Conservation (phyloP, 92 coral and sea anemone genomes). For the Ricordea florida region DNA sequence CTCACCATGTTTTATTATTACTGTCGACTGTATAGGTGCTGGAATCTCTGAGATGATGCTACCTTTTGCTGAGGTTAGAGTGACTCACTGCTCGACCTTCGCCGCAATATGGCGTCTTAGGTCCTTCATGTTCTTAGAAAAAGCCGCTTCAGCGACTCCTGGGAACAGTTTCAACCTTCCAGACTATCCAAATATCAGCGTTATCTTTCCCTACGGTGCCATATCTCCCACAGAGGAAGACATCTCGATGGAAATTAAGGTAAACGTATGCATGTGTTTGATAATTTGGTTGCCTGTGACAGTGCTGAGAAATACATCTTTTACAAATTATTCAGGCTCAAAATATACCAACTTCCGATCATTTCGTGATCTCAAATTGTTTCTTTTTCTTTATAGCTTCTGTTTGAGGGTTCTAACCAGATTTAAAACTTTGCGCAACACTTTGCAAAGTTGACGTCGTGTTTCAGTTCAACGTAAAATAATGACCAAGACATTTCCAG, state of each 20-base stretch:
- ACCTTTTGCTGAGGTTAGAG: background rate
- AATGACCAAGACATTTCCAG: too few species aligned
- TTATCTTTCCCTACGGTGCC: background rate
- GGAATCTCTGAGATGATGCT: background rate
- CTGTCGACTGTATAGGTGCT: background rate
- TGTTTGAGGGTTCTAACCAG: too few species aligned
- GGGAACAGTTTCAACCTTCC: background rate
- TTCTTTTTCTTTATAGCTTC: too few species aligned
- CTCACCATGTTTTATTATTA: too few species aligned
- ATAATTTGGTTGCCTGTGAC: too few species aligned
- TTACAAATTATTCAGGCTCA: too few species aligned
- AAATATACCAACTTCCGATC: too few species aligned
- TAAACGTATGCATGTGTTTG: background rate
- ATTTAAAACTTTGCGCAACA: too few species aligned
- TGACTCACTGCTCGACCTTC: background rate
- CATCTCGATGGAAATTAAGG: background rate
- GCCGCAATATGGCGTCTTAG: constrained; percentile 5
- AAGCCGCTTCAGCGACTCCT: background rate
- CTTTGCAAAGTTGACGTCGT: too few species aligned
- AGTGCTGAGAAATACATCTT: too few species aligned
- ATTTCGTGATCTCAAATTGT: too few species aligned
- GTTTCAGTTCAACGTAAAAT: too few species aligned
- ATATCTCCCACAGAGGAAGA: background rate
- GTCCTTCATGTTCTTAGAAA: background rate
- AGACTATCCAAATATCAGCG: constrained; percentile 1